These are phyloP conservation scores for Anas platyrhynchos DNA, from an alignment of 2,113 vertebrate genomes.

Conservation along the genomic window DNA sequence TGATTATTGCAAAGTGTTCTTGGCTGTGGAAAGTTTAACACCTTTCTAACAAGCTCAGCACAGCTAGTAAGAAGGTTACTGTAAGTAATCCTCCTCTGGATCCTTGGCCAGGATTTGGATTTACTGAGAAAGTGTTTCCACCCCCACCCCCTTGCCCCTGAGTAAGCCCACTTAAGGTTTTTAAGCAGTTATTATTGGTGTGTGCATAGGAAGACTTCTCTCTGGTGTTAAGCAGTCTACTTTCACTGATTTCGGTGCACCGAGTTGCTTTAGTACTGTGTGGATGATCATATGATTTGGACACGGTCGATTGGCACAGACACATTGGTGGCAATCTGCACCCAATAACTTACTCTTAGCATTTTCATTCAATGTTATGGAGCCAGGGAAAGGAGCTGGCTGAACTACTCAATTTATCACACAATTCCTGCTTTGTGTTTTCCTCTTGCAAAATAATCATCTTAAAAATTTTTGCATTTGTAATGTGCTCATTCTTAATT, in stretches of 20 bases:
- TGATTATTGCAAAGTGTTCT: slow-evolving; percentile 56
- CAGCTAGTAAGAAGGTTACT: not conserved
- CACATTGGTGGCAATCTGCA: not conserved
- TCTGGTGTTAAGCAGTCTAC: not conserved
- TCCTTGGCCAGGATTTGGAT: slow-evolving; percentile 41
- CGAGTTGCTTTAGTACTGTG: slow-evolving; percentile 2
- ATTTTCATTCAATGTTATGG: not conserved
- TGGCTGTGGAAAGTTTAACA: slow-evolving; percentile 57
- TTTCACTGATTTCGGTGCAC: not conserved
- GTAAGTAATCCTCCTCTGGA: slow-evolving; percentile 31
- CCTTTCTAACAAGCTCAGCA: slow-evolving; percentile 56
- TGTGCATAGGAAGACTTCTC: slow-evolving; percentile 11
- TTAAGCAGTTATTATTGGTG: slow-evolving; percentile 1
- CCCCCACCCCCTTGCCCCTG: not conserved
- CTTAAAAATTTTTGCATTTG: not conserved
- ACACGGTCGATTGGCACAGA: not conserved
- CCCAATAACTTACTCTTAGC: slow-evolving; percentile 2
- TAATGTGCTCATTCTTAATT: not conserved
- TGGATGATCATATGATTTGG: slow-evolving; percentile 10
- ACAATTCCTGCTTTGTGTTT: not conserved
- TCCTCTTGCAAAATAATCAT: not conserved
- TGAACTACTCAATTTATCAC: not conserved
- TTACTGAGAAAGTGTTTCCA: not conserved
- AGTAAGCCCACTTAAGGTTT: slow-evolving; percentile 35
- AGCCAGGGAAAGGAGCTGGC: not conserved